A percentile compares a stretch with the other conserved stretches of the same genome.
These are phyloP conservation scores for Emydoidea blandingii DNA, from an alignment of 2,797 vertebrate genomes.

Conservation along the genomic window DNA sequence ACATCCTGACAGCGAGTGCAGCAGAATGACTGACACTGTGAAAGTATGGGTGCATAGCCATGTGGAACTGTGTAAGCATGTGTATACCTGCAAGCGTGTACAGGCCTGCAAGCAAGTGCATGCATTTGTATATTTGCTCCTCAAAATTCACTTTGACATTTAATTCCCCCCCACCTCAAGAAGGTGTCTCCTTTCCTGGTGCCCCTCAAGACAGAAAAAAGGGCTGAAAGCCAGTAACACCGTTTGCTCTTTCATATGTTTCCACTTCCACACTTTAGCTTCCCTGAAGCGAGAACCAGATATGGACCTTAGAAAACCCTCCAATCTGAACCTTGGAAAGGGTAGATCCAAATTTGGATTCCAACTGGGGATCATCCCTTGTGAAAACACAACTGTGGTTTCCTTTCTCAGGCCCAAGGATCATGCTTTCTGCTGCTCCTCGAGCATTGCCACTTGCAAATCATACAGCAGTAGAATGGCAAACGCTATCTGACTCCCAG, in stretches of 20 bases:
- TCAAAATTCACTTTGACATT: not conserved
- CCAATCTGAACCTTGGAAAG: not conserved
- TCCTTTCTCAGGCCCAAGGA: not conserved
- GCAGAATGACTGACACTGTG: not conserved
- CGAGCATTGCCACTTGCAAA: not conserved
- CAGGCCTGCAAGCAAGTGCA: not conserved
- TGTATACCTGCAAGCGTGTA: not conserved
- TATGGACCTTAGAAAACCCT: not conserved
- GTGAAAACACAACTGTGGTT: not conserved
- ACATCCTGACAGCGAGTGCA: not conserved
- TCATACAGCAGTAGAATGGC: fast-evolving
- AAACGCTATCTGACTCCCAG: not conserved
- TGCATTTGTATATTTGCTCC: not conserved
- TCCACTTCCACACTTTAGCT: slow-evolving; percentile 15
- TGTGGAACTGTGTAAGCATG: fast-evolving
- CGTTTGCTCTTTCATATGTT: slow-evolving; percentile 23
- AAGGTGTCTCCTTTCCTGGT: not conserved
- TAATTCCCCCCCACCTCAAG: not conserved
- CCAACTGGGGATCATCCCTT: fast-evolving
- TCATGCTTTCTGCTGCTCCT: not conserved
- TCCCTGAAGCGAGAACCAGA: slow-evolving; percentile 43
- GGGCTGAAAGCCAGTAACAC: slow-evolving; percentile 3
- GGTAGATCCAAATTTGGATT: not conserved
- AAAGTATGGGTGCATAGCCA: not conserved
- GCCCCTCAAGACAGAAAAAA: not conserved